These are phyloP conservation scores for Schrankia costaestrigalis DNA, from an alignment of 2,888 invertebrate species.

Conservation along the genomic window DNA sequence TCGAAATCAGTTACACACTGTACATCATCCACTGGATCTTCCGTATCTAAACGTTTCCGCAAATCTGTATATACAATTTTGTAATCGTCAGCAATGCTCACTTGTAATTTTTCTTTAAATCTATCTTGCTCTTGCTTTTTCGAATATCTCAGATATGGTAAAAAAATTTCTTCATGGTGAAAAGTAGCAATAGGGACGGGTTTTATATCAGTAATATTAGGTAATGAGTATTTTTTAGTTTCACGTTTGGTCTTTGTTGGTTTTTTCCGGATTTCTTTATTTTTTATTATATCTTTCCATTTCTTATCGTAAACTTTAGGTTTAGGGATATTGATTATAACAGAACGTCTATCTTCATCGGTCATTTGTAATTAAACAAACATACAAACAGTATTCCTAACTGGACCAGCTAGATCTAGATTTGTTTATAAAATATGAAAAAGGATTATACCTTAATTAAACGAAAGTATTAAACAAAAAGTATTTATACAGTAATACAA, in stretches of 20 bases:
- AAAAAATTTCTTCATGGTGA: conserved; percentile 43
- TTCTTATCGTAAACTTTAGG: conserved; percentile 25
- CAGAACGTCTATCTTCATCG: conserved; percentile 36
- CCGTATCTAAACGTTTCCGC: conserved; percentile 39
- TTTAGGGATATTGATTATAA: conserved; percentile 42
- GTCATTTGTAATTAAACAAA: conserved; percentile 22
- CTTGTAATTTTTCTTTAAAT: conserved; percentile 36
- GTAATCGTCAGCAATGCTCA: conserved; percentile 46
- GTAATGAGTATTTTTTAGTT: conserved; percentile 27
- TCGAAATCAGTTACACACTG: conserved; percentile 49
- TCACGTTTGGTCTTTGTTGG: conserved; percentile 12
- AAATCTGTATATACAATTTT: conserved; percentile 48
- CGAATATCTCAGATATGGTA: conserved; percentile 49
- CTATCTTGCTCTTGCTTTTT: conserved; percentile 42
- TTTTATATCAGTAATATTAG: conserved; percentile 31
- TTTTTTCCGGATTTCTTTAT: conserved; percentile 16
- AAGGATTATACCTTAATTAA: too few species aligned
- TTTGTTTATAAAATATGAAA: too few species aligned
- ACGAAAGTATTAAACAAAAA: neutral
- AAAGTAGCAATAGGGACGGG: conserved; percentile 37
- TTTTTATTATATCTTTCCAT: conserved; percentile 16
- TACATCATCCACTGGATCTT: conserved; percentile 41
- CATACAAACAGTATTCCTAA: neutral
- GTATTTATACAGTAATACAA: neutral
- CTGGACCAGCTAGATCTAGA: conserved; percentile 41